A percentile compares a stretch with the other conserved stretches of the same genome.
Conservation (phyloP, 2,113 vertebrate genomes). For the Mesitornis unicolor region DNA sequence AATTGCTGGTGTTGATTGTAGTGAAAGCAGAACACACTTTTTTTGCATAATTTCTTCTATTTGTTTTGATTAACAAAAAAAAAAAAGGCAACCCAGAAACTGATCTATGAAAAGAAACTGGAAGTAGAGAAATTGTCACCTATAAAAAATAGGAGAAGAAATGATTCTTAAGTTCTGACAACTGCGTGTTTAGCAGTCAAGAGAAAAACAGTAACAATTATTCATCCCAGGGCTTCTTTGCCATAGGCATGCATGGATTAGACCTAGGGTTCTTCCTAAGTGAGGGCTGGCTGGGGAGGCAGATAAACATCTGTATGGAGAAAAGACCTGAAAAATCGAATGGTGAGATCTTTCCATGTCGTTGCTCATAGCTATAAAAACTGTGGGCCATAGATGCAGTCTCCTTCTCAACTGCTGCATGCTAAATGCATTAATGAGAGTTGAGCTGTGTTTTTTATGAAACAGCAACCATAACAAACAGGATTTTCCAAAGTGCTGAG, state of each 20-base stretch:
- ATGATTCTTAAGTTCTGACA: neutral
- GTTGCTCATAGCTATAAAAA: neutral
- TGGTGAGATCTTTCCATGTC: neutral
- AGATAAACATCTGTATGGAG: neutral
- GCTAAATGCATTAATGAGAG: neutral
- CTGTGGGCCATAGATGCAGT: neutral
- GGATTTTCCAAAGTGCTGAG: slow-evolving; percentile 9
- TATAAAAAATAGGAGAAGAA: neutral
- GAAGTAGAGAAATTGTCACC: neutral
- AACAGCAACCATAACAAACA: neutral
- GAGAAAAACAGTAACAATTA: neutral
- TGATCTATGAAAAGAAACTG: neutral
- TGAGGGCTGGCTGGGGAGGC: neutral
- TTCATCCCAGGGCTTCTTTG: neutral
- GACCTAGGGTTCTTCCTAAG: neutral
- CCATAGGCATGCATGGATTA: neutral
- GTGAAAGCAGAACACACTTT: neutral
- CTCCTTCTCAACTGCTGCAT: neutral
- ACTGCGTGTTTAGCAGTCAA: neutral
- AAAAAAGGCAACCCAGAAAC: neutral
- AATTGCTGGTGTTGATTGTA: neutral
- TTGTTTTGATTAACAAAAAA: neutral
- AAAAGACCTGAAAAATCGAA: neutral
- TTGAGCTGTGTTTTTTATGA: neutral
- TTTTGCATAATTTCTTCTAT: neutral